Base-by-base conservation (phyloP, 2,113 vertebrate species). In the Phaethornis superciliosus region DNA sequence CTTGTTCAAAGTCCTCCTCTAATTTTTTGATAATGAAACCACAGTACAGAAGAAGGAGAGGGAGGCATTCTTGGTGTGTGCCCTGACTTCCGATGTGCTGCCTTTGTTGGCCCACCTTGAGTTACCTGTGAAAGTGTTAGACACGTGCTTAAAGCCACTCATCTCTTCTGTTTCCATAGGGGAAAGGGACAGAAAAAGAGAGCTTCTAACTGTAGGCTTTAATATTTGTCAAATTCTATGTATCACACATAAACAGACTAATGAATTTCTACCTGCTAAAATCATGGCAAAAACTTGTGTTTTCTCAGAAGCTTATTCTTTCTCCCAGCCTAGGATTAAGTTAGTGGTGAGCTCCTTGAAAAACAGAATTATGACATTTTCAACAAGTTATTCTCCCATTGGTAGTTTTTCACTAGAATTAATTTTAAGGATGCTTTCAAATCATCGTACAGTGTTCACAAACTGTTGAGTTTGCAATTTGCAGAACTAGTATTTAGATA, bases 261-360 rank as follows among this genome's bases (percentile, higher is more conserved):
- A 60, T 27, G 4, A 46, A 77, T 80, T 71, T 85, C 46, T 58
- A 26, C 22, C 32, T 79, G 28, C 33, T 90, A 51, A 84, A 87
- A 68, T 79, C 89, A 33, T 7, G 22, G 37, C 42, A 44, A 30
- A 63, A 84, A 78, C 8, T 59, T 58, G 4, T 9, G 8, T 83
- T 78, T 85, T 74, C 26, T 83, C 33, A 77, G 68, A 70, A 85
- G 33, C 10, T 88, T 76, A 9, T 69, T 74, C 63, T 52, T 79
- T 51, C 11, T 85, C 3, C 14, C 21, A 52, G 32, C 12, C 49
- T 32, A 65, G n/a, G 44, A 33, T 65, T 1, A 7, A 68, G 19
- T 71, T 59, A 49, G 49, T 35, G 32, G 17, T 37, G 20, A 85
- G 62, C 11, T 60, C 28, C 40, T 62, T 85, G 42, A 67, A 86